phyloP scores from a whole-genome alignment of 2,888 invertebrate species.

The Scaeva pyrastri region DNA sequence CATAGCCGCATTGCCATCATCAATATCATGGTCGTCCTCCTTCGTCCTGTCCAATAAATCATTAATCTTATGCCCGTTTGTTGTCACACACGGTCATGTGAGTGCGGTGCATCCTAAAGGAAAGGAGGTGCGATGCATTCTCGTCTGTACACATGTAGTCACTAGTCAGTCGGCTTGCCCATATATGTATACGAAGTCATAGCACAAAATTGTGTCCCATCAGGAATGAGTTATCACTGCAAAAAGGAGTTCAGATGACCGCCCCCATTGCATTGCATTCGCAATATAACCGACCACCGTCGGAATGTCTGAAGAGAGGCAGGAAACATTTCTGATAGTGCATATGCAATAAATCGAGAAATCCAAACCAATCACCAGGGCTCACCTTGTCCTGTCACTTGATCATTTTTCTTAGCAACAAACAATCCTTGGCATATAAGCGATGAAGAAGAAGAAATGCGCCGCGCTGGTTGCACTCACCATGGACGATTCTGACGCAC shows the following conservation, averaged over 20 bases:
- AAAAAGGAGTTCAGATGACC: slow-evolving; percentile 36
- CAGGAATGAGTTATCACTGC: slow-evolving; percentile 70
- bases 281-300: too few species aligned
- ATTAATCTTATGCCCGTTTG: slow-evolving; percentile 62
- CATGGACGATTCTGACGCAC: not conserved
- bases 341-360: slow-evolving; percentile 65
- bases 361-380: slow-evolving; percentile 73
- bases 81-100: slow-evolving; percentile 36
- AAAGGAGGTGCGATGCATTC: slow-evolving; percentile 11
- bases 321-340: slow-evolving; percentile 62
- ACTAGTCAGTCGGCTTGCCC: slow-evolving; percentile 57
- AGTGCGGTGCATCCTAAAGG: not conserved
- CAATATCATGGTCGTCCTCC: slow-evolving; percentile 4
- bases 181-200: slow-evolving; percentile 35
- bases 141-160: too few species aligned
- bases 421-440: slow-evolving; percentile 8
- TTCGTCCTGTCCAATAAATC: slow-evolving; percentile 55
- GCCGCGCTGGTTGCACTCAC: slow-evolving; percentile 32
- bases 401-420: slow-evolving; percentile 67
- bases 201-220: slow-evolving; percentile 58
- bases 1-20: slow-evolving; percentile 27
- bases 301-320: not conserved
- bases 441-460: slow-evolving; percentile 42
- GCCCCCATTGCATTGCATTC: slow-evolving; percentile 58
- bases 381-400: slow-evolving; percentile 74